These are phyloP conservation scores for Lucinisca nassula DNA, from an alignment of 2,888 invertebrate genomes.

Conservation along the genomic window DNA sequence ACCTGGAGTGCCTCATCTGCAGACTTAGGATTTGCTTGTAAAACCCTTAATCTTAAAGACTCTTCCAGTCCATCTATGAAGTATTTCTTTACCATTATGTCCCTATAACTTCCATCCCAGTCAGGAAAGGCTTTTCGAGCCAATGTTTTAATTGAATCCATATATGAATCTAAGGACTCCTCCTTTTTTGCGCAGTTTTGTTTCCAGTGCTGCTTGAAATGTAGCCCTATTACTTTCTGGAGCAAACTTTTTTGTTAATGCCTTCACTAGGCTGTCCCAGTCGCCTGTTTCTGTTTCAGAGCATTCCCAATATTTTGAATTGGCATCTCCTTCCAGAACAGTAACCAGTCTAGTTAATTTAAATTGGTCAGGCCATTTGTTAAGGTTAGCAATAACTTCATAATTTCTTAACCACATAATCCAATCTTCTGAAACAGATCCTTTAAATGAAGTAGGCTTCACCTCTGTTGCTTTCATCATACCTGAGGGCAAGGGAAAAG, in stretches of 20 bases:
- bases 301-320: conserved; percentile 9
- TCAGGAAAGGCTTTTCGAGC: neutral
- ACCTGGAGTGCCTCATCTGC: conserved; percentile 2
- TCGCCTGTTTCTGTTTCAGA: neutral
- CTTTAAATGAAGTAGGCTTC: too few relatives aligned
- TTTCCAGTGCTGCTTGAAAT: conserved; percentile 2
- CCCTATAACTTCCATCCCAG: neutral
- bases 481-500: too few relatives aligned
- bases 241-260: neutral
- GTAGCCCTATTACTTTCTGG: neutral
- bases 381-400: neutral
- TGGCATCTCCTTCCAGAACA: neutral
- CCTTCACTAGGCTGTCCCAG: neutral
- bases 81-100: conserved; percentile 2
- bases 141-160: neutral
- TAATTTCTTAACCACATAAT: neutral
- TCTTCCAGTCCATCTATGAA: conserved; percentile 13
- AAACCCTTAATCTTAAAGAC: neutral
- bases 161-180: neutral
- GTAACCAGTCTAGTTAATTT: neutral
- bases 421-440: neutral
- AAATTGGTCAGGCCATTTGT: neutral
- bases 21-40: conserved; percentile 6
- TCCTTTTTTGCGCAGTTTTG: neutral
- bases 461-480: too few relatives aligned